Conservation (phyloP, 2,113 vertebrate species). For the Trogon surrucura region DNA sequence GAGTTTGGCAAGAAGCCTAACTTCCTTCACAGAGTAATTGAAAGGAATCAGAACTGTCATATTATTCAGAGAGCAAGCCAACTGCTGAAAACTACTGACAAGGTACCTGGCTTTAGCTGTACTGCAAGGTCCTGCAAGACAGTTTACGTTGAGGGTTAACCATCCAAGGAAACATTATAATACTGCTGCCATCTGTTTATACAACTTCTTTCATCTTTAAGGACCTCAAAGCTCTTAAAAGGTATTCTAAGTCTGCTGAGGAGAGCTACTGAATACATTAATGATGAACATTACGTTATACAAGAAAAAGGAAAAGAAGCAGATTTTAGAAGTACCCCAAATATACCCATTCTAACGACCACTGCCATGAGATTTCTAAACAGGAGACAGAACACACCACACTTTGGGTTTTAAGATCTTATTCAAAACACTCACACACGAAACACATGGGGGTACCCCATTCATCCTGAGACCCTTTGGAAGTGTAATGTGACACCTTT, state of each 20-base stretch:
- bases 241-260: neutral
- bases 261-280: neutral
- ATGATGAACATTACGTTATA: neutral
- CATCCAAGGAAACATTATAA: neutral
- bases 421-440: neutral
- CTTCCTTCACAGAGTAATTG: constrained; percentile 46
- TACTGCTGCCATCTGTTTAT: constrained; percentile 18
- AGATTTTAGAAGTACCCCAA: neutral
- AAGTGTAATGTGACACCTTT: neutral
- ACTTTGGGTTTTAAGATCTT: neutral
- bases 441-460: neutral
- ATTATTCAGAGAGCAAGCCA: constrained; percentile 32
- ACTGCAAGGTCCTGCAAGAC: neutral
- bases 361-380: neutral
- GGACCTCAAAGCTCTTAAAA: constrained; percentile 4
- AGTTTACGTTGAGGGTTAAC: neutral
- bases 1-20: constrained; percentile 23
- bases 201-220: neutral
- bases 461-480: neutral
- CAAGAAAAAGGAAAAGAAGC: neutral
- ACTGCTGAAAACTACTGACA: neutral
- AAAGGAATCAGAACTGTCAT: constrained; percentile 51
- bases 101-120: neutral
- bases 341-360: neutral
- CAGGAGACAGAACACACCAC: neutral